Evolutionary conservation across 1,140 invertebrate species (phyloP), one percentile per base, ranked within the genome.

Genomic region (Melitaea cinxia): DNA sequence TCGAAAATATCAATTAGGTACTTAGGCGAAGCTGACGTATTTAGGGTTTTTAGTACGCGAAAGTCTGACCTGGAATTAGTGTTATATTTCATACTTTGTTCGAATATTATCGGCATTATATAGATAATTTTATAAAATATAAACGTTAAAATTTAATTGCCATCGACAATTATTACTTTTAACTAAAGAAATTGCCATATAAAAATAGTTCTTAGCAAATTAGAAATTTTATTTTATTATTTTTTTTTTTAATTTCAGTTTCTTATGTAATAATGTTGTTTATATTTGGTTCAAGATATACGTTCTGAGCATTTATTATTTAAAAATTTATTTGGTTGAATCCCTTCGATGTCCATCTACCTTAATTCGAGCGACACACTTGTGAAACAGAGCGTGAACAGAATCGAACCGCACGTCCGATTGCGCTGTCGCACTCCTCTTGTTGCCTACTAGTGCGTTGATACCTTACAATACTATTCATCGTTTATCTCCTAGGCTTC

Each of bases 331-430:
- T 39, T 42, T 12, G 47, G 14, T 53, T 39, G 30, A 35, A 14
- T 50, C 15, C 54, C 54, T n/a, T 33, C 54, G 23, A 14, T 42
- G 55, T 23, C 23, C 45, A 50, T 37, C 28, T 33, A 35, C 53
- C 33, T 57, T n/a, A 33, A 42, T 23, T 37, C 42, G 23, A 35
- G 19, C 37, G 59, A 47, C 68, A 71, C 64, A 63, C 33, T 37
- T 71, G 68, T 28, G 24, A 67, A 71, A 53, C 68, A 61, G 63
- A 60, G 59, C 68, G 64, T 66, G 9, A 65, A 63, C 26, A 58
- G 45, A 58, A 65, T 58, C 42, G 55, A 65, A 58, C 63, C 47
- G 47, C 45, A 49, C 62, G 35, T 65, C 54, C 63, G 42, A 58
- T 57, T 65, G 37, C 54, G 33, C 15, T 57, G 54, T 63, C 52